Base-by-base conservation (phyloP, 2,113 vertebrate species). In the Stigmatopora nigra region DNA sequence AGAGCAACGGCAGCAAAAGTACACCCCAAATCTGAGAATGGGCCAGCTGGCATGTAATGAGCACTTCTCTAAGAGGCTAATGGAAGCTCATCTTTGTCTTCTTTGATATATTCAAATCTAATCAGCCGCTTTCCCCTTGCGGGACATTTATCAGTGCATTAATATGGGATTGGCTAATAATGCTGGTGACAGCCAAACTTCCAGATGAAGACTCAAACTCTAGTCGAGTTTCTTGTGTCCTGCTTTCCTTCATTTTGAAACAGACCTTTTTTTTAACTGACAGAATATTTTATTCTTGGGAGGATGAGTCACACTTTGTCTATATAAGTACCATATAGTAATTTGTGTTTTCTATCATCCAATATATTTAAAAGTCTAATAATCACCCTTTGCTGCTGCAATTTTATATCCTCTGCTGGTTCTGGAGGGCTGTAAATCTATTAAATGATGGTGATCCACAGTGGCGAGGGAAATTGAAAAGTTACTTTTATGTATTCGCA, bases 91-190 rank as follows among this genome's bases (percentile, higher is more conserved):
- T 87, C 78, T 80, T 67, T 64, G 61, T 80, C 80, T 67, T 69
- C 75, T 75, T 64, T 83, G 81, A 85, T 88, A 72, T 74, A 69
- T 78, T 82, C 71, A 52, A 68, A 83, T 78, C 73, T 81, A 83
- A 84, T 83, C 85, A 78, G 71, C 49, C 61, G 31, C 64, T 38
- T 75, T 67, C 64, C 44, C 35, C 19, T 49, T 20, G 65, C 47
- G 56, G 72, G 67, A 72, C 76, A 74, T 83, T 87, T 74, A 75
- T 88, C 78, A 80, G 41, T 45, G 65, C 51, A 64, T 75, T 75
- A 81, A 82, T 83, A 68, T 69, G 76, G 78, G 82, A 75, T 60
- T 64, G 15, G 64, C 74, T 83, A 85, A 87, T 76, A 61, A 83
- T 80, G 69, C 61, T 63, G 77, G 65, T 25, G 72, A 77, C 70